Base-by-base conservation (phyloP, 35 echinoderm and acorn worm species). In the Diadema setosum region DNA sequence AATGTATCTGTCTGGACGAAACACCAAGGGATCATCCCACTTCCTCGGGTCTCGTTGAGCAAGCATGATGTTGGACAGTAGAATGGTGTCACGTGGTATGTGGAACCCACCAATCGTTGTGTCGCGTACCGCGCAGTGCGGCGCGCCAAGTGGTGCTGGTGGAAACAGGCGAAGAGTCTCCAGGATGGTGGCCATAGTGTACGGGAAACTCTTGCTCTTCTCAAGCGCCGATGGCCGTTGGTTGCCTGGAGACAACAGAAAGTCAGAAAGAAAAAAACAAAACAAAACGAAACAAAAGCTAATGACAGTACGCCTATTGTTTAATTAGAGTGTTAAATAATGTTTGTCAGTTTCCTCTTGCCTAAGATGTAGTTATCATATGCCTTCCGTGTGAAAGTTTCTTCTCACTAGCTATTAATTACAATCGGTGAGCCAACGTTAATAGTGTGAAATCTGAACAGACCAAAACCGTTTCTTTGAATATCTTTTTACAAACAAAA, bases 141-240 rank as follows among this genome's bases (percentile, higher is more conserved):
- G 87, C 2, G 76, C 70, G 17, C 45, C 73, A 11, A 81, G 70
- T 34, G 67, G 46, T 4, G 70, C 67, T 20, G 70, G 87, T 30
- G 70, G 52, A 6, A 49, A 45, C 15, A 81, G 40, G 39, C 87
- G 87, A 30, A 80, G 39, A 25, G 45, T 89, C 46, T 89, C 87
- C 14, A 81, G 27, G 26, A 89, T 89, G 32, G 42, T 48, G 1
- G 87, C 87, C 31, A 60, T 60, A 23, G 87, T 89, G 39, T 39
- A 80, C 2, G 46, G 87, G 16, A 89, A 57, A 29, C 61, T 81
- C 11, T 20, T 36, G n/a, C 39, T 44, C 40, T 41, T 39, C 44
- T 41, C 23, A 21, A 42, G 73, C 11, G 44, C 35, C 24, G 73
- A 78, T 9, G 73, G 73, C 2, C 73, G 36, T 2, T 78, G 73